phyloP scores from a whole-genome alignment of 2,797 vertebrate species.

The Trachops cirrhosus region DNA sequence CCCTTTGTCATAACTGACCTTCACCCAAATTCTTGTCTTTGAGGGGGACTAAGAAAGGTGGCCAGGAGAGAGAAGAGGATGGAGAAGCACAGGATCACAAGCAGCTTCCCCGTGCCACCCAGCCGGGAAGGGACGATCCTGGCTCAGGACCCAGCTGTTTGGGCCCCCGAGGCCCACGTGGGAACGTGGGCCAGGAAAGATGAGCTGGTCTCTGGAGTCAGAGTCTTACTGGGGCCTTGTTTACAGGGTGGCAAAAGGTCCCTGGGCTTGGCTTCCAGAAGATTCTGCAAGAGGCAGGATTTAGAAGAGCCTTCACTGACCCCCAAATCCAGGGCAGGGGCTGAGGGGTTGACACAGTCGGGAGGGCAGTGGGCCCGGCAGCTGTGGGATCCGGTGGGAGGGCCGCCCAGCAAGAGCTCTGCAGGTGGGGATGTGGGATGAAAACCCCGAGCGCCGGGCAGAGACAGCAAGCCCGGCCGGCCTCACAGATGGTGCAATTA shows the following conservation, averaged over 20 bases:
- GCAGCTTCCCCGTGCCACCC: background rate
- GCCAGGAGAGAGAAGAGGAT: background rate
- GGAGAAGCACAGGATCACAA: background rate
- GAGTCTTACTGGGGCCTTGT: background rate
- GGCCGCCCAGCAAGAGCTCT: background rate
- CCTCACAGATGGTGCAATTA: slow-evolving; percentile 62
- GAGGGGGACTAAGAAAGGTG: background rate
- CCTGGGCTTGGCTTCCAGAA: slow-evolving; percentile 1
- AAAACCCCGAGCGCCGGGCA: fast-evolving
- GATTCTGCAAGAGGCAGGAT: background rate
- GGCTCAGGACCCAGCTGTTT: background rate
- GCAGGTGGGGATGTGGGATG: background rate
- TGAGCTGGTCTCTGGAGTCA: background rate
- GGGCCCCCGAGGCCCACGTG: fast-evolving
- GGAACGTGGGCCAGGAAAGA: background rate
- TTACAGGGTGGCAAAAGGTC: background rate
- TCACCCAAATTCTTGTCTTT: background rate
- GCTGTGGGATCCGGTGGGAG: background rate
- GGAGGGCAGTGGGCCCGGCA: background rate
- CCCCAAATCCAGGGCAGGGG: background rate
- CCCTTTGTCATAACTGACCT: background rate
- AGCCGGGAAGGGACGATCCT: background rate
- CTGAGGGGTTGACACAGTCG: background rate
- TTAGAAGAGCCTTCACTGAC: background rate
- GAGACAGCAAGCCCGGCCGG: fast-evolving